phyloP scores from a whole-genome alignment of 1,140 invertebrate species.

The Dendroctonus ponderosae region DNA sequence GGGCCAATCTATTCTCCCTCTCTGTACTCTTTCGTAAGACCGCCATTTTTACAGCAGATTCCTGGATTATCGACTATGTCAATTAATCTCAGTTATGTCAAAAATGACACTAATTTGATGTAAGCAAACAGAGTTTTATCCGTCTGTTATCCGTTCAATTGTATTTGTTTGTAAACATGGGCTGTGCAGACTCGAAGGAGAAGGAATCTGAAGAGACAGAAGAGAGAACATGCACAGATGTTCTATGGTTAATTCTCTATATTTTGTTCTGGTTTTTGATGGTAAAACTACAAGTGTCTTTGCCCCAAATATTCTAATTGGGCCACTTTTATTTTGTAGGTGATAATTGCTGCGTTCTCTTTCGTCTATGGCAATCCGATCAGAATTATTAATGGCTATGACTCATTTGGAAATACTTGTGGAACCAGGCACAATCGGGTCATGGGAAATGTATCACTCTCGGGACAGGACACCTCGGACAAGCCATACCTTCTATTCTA shows the following conservation, averaged over 20 bases:
- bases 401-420: slow-evolving; percentile 95
- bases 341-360: slow-evolving; percentile 83
- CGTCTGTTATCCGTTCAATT: too few relatives aligned
- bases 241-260: slow-evolving; percentile 80
- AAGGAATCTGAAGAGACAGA: slow-evolving; percentile 45
- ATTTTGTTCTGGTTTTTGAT: slow-evolving; percentile 84
- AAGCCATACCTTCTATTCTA: slow-evolving; percentile 83
- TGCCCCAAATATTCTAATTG: slow-evolving; percentile 33
- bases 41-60: too few relatives aligned
- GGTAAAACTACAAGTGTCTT: slow-evolving; percentile 59
- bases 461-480: slow-evolving; percentile 77
- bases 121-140: too few relatives aligned
- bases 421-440: slow-evolving; percentile 76
- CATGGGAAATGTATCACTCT: slow-evolving; percentile 70
- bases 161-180: slow-evolving; percentile 34
- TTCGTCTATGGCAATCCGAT: slow-evolving; percentile 86
- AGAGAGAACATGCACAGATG: slow-evolving; percentile 78
- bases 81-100: too few relatives aligned
- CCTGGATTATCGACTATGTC: too few relatives aligned
- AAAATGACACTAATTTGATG: too few relatives aligned
- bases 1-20: too few relatives aligned
- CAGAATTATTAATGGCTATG: slow-evolving; percentile 87
- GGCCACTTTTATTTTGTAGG: slow-evolving; percentile 54
- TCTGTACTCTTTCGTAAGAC: too few relatives aligned
- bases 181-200: slow-evolving; percentile 45